phyloP scores from a whole-genome alignment of 2,888 invertebrate genomes.

The Apomyelois bistriatella region DNA sequence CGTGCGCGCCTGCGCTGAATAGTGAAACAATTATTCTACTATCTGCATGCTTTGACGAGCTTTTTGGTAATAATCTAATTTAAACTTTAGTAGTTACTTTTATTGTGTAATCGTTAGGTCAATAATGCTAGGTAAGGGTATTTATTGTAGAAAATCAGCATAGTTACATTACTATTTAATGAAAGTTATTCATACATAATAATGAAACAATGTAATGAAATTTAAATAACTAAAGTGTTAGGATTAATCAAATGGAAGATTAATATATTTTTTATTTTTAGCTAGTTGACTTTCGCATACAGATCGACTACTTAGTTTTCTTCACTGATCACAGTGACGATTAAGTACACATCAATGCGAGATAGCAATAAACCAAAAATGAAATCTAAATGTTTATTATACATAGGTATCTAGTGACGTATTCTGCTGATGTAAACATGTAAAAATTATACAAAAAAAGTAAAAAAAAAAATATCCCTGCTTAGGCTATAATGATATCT shows the following conservation, averaged over 20 bases:
- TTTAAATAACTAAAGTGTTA: constrained; percentile 65
- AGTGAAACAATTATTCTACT: constrained; percentile 74
- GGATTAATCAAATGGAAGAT: constrained; percentile 69
- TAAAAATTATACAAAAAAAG: constrained; percentile 71
- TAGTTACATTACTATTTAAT: constrained; percentile 73
- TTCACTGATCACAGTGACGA: constrained; percentile 41
- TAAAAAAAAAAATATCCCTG: constrained; percentile 72
- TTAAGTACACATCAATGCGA: constrained; percentile 59
- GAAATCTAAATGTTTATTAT: constrained; percentile 71
- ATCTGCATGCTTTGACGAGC: constrained; percentile 80
- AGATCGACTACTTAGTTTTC: constrained; percentile 62
- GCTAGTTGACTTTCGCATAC: constrained; percentile 76
- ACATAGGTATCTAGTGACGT: constrained; percentile 70
- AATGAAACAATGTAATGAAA: constrained; percentile 68
- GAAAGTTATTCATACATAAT: constrained; percentile 74
- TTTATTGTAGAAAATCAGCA: constrained; percentile 75
- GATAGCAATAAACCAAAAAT: constrained; percentile 80
- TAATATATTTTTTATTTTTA: constrained; percentile 80
- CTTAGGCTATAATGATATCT: constrained; percentile 64
- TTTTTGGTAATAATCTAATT: constrained; percentile 80
- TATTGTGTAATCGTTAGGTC: constrained; percentile 75
- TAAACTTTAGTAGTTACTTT: constrained; percentile 76
- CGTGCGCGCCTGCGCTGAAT: constrained; percentile 68
- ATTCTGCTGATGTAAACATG: constrained; percentile 75
- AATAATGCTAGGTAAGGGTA: constrained; percentile 77